Base-by-base conservation (phyloP, 2,888 invertebrate genomes). In the Apocheima hispidaria region DNA sequence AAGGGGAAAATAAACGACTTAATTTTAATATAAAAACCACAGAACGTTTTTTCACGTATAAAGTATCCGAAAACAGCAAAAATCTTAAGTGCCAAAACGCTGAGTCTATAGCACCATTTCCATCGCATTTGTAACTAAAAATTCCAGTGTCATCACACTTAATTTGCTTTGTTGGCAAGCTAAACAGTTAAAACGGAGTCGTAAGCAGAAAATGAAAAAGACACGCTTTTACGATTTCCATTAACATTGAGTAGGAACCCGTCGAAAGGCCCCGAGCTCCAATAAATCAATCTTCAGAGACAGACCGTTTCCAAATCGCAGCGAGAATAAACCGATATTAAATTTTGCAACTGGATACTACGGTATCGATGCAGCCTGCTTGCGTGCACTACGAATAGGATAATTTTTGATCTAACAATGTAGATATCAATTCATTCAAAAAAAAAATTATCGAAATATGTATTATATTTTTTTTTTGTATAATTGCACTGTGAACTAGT, bases 271-370 rank as follows among this genome's bases (percentile, higher is more conserved):
- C 78, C 71, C 70, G 69, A 75, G 76, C 73, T 70, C 74, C 79
- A 80, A 87, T 87, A 86, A 87, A 87, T 86, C 86, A 86, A 84
- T 87, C 84, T 82, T 71, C 63, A 70, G 71, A 75, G 77, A 79
- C 77, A 79, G 74, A 75, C 72, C 77, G 71, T 68, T 73, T 70
- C 71, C 58, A 70, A 77, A 76, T 77, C 71, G 68, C 69, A 69
- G 63, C 66, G 66, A 70, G 72, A 77, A 73, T 73, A 76, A 72
- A 71, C 48, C 51, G 38, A 63, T 66, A 66, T 67, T 76, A 74
- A 70, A 81, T 75, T 78, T 74, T 73, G 70, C 65, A 65, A 63
- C 55, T 54, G 50, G 28, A 57, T 50, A 55, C 55, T 40, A 23
- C 20, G 38, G 16, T 40, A 46, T 28, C 30, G 20, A 21, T 40